phyloP scores from a whole-genome alignment of 2,113 vertebrate genomes.

The Speoplatyrhinus poulsoni region DNA sequence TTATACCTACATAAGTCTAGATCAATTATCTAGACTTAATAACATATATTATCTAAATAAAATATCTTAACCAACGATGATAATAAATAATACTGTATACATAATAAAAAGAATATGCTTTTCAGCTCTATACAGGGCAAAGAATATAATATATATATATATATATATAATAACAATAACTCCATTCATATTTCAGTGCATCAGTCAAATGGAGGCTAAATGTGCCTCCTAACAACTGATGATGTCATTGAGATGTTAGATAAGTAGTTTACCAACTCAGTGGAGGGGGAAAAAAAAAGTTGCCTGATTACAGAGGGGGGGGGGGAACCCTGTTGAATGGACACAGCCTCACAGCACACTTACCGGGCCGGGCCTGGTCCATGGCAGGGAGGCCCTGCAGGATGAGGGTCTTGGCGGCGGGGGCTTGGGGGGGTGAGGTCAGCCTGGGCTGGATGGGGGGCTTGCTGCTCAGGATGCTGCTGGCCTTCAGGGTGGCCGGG shows the following conservation, averaged over 20 bases:
- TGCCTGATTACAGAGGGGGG: not conserved
- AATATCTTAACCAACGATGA: too few species aligned
- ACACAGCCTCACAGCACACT: not conserved
- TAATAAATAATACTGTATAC: too few species aligned
- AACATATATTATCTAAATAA: too few species aligned
- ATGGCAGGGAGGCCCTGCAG: constrained; percentile 78
- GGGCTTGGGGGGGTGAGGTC: constrained; percentile 56
- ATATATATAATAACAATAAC: too few species aligned
- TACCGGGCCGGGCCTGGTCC: constrained; percentile 73
- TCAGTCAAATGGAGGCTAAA: too few species aligned
- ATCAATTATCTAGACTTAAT: too few species aligned
- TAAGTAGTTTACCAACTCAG: not conserved
- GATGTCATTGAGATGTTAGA: too few species aligned
- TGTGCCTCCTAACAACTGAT: too few species aligned
- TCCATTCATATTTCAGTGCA: not conserved
- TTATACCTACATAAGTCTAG: too few species aligned
- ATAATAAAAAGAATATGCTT: too few species aligned
- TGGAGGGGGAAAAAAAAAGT: not conserved
- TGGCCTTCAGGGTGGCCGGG: constrained; percentile 60
- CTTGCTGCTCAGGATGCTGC: constrained; percentile 74
- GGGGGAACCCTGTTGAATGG: not conserved
- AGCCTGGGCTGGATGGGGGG: constrained; percentile 83
- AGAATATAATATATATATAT: too few species aligned
- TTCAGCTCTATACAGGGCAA: too few species aligned
- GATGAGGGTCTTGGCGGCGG: constrained; percentile 76